Conservation (phyloP, 2,113 vertebrate species). For the Antigone vipio region DNA sequence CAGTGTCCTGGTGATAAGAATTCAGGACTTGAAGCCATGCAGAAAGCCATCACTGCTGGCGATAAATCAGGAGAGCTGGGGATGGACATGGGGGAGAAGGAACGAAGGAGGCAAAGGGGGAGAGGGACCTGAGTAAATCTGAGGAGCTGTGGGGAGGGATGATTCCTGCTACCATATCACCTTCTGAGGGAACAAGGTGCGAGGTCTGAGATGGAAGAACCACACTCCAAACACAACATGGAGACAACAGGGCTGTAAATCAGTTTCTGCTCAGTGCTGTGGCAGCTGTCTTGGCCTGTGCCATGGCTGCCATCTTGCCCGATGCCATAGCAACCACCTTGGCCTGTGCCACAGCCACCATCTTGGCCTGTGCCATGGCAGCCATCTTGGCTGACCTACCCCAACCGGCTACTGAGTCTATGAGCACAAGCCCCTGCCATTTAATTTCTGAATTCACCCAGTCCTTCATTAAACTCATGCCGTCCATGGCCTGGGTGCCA, state of each 20-base stretch:
- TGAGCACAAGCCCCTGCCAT: neutral
- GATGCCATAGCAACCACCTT: neutral
- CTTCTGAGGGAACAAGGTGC: neutral
- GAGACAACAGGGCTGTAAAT: neutral
- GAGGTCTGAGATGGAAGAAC: neutral
- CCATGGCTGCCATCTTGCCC: neutral
- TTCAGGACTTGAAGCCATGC: neutral
- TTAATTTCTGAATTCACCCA: neutral
- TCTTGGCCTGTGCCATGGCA: neutral
- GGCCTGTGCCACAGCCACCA: neutral
- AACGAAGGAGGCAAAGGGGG: neutral
- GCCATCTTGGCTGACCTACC: neutral
- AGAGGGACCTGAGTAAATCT: neutral
- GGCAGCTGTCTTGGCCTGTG: neutral
- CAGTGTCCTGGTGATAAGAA: neutral
- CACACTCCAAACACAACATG: neutral
- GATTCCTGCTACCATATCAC: neutral
- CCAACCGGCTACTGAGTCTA: accelerated
- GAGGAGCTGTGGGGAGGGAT: neutral
- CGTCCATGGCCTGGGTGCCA: neutral
- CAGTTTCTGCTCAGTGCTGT: neutral
- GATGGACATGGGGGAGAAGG: neutral
- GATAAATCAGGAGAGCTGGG: neutral
- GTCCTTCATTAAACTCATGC: neutral
- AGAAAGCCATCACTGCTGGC: neutral